Evolutionary conservation across 2,888 invertebrate genomes (phyloP).

Genomic region (Ornithoptera alexandrae): DNA sequence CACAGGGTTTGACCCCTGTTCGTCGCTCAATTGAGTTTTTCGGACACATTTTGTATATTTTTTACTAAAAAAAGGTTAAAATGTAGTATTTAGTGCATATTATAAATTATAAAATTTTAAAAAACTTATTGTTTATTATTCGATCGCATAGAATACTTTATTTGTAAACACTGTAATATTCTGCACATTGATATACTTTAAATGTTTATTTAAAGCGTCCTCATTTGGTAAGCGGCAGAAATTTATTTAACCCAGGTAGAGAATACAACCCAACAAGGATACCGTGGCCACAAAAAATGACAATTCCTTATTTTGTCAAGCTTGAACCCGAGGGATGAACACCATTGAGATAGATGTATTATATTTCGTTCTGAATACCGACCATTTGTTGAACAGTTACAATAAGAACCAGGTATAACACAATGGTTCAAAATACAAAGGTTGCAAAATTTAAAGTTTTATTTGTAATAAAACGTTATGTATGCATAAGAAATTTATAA

Average conservation of each 20-base stretch:
- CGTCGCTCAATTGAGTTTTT: too few species aligned
- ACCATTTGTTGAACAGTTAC: slow-evolving; percentile 49
- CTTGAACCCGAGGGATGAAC: slow-evolving; percentile 47
- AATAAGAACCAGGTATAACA: slow-evolving; percentile 51
- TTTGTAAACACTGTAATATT: slow-evolving; percentile 3
- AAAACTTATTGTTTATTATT: too few species aligned
- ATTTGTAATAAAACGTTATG: background rate
- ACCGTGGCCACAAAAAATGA: slow-evolving; percentile 37
- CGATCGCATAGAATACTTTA: too few species aligned
- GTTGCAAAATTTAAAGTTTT: slow-evolving; percentile 6
- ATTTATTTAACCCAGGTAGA: slow-evolving; percentile 40
- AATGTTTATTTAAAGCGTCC: background rate
- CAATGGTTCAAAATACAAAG: slow-evolving; percentile 18
- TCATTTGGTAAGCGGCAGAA: slow-evolving; percentile 18
- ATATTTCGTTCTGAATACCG: slow-evolving; percentile 43
- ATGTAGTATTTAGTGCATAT: too few species aligned
- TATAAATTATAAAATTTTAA: too few species aligned
- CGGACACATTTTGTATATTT: too few species aligned
- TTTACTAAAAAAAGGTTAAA: too few species aligned
- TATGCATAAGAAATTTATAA: background rate
- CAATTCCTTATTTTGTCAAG: slow-evolving; percentile 35
- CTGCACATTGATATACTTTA: background rate
- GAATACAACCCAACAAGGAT: slow-evolving; percentile 32
- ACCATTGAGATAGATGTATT: slow-evolving; percentile 48
- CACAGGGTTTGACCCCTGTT: too few species aligned